Conservation (phyloP, 2,113 vertebrate species). For the Lycocorax pyrrhopterus region DNA sequence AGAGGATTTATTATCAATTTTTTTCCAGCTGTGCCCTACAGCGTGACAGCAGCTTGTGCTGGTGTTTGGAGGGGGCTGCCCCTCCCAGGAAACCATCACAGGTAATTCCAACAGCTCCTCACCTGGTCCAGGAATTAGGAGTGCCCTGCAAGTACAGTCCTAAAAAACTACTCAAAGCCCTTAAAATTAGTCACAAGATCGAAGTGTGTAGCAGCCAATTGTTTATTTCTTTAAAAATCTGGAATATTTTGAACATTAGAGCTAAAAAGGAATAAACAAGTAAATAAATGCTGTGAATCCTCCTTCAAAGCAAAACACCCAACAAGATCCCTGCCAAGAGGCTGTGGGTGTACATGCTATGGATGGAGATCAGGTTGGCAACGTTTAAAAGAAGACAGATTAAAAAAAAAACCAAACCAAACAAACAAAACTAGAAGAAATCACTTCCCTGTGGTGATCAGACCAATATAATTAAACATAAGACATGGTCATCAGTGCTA, state of each 20-base stretch:
- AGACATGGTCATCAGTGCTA: not conserved
- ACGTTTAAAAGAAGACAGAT: not conserved
- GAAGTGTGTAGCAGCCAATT: not conserved
- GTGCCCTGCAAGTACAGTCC: not conserved
- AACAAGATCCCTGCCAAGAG: not conserved
- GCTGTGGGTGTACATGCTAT: not conserved
- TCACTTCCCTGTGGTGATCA: not conserved
- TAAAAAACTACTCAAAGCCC: not conserved
- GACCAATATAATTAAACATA: not conserved
- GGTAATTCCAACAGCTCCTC: not conserved
- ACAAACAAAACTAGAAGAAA: not conserved
- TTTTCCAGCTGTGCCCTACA: not conserved
- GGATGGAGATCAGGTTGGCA: not conserved
- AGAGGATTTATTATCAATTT: not conserved
- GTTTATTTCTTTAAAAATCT: not conserved
- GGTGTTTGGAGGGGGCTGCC: not conserved
- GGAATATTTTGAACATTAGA: not conserved
- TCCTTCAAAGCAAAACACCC: not conserved
- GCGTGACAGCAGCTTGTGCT: not conserved
- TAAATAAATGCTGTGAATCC: not conserved
- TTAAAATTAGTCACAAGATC: not conserved
- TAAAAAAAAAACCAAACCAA: not conserved
- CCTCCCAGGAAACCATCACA: not conserved
- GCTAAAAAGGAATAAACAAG: not conserved
- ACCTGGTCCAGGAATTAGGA: not conserved